Percentiles rank a stretch among this genome's conserved stretches.
Conservation (phyloP, 2,888 invertebrate genomes). For the Folsomia manolachei region DNA sequence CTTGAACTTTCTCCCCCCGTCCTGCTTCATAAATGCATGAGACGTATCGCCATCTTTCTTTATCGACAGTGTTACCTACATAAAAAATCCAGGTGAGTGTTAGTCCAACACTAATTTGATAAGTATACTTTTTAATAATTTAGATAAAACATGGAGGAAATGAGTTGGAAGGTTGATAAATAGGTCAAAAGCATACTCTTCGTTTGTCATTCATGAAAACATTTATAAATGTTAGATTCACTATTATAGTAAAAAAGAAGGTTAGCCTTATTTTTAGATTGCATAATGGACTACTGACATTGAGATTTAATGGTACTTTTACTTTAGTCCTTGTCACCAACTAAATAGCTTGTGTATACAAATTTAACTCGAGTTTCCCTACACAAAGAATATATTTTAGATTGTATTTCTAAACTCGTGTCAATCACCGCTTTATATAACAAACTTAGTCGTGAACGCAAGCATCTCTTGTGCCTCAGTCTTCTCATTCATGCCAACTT, state of each 20-base stretch:
- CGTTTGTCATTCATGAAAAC: neutral
- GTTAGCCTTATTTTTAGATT: too few species aligned
- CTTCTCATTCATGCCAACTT: neutral
- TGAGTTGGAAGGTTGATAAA: neutral
- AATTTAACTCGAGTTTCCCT: too few species aligned
- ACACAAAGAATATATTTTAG: too few species aligned
- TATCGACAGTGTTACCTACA: slow-evolving; percentile 57
- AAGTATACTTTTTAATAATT: neutral
- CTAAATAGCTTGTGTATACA: neutral
- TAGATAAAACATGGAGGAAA: neutral
- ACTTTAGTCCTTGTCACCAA: neutral
- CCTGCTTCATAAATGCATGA: slow-evolving; percentile 61
- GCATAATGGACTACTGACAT: neutral
- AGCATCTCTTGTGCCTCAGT: neutral
- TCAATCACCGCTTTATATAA: neutral
- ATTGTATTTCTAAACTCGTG: neutral
- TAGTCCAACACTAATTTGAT: neutral
- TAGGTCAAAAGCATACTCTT: neutral
- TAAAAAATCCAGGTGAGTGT: neutral
- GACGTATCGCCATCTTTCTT: slow-evolving; percentile 57
- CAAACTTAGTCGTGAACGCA: neutral
- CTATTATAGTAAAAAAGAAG: too few species aligned
- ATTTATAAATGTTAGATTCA: too few species aligned
- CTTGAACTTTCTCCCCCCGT: slow-evolving; percentile 61
- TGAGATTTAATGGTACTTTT: neutral